Conservation (phyloP, 2,888 invertebrate species). For the Pristionchus maxplancki region DNA sequence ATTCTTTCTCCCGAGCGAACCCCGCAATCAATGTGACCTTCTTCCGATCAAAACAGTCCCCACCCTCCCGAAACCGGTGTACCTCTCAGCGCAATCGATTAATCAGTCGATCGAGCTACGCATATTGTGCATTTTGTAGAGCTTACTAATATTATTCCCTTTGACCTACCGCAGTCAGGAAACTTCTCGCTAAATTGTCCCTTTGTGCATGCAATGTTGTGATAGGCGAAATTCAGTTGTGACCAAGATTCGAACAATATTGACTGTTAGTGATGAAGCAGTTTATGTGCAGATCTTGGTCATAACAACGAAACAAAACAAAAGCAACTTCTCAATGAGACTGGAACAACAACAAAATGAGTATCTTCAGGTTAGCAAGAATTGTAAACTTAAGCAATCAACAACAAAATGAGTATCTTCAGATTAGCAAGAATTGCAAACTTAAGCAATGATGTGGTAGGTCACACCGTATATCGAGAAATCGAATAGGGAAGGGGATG, state of each 20-base stretch:
- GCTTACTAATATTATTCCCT: background rate
- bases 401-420: too few species aligned
- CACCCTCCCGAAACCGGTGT: background rate
- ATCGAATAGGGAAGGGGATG: too few species aligned
- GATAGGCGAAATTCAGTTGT: conserved; percentile 6
- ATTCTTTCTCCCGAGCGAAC: background rate
- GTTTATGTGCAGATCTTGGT: background rate
- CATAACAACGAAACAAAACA: too few species aligned
- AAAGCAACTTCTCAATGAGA: too few species aligned
- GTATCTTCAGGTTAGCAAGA: too few species aligned
- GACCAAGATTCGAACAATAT: background rate
- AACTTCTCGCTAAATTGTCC: background rate
- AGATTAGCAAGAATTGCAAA: too few species aligned
- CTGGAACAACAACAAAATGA: too few species aligned
- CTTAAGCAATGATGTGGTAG: too few species aligned
- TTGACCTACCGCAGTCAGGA: conserved; percentile 19
- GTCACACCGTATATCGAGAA: too few species aligned
- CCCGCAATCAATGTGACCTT: background rate
- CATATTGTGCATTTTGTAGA: conserved; percentile 43
- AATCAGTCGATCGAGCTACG: background rate
- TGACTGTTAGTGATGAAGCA: background rate
- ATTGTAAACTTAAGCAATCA: too few species aligned
- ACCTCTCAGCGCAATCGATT: background rate
- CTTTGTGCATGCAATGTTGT: background rate
- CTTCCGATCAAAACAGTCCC: conserved; percentile 18